A percentile compares a stretch with the other conserved stretches of the same genome.
phyloP scores from a whole-genome alignment of 2,797 vertebrate genomes.

The Takifugu ocellatus region DNA sequence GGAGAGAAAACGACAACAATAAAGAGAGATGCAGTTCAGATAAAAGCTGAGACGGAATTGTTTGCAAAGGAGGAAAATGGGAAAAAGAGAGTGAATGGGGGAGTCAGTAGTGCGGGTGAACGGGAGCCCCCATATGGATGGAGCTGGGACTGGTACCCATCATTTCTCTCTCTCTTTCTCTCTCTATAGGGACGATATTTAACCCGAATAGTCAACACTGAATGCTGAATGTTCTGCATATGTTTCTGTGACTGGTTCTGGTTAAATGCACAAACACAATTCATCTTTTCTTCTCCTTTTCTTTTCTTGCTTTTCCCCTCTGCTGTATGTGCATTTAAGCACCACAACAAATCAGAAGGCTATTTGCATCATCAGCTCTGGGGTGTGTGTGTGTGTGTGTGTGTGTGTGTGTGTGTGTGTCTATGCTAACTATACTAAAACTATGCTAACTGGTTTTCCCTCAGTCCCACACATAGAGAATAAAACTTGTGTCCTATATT shows the following conservation, averaged over 20 bases:
- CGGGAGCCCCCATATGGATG: slow-evolving; percentile 55
- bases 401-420: slow-evolving; percentile 16
- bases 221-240: background rate
- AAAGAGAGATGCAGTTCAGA: background rate
- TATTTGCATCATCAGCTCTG: slow-evolving; percentile 56
- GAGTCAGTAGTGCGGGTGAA: slow-evolving; percentile 44
- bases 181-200: background rate
- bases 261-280: background rate
- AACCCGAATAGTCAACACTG: background rate
- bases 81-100: background rate
- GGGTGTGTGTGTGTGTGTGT: slow-evolving; percentile 8
- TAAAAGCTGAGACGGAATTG: too few relatives aligned
- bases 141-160: slow-evolving; percentile 31
- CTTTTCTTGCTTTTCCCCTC: slow-evolving; percentile 3
- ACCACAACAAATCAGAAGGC: slow-evolving; percentile 39
- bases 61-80: too few relatives aligned
- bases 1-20: slow-evolving; percentile 5
- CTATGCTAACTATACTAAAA: background rate
- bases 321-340: slow-evolving; percentile 36
- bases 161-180: background rate
- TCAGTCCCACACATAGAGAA: background rate
- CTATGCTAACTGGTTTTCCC: too few relatives aligned
- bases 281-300: background rate
- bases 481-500: slow-evolving; percentile 17
- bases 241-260: background rate